phyloP scores from a whole-genome alignment of 2,113 vertebrate genomes.

The Eudorcas thomsonii region DNA sequence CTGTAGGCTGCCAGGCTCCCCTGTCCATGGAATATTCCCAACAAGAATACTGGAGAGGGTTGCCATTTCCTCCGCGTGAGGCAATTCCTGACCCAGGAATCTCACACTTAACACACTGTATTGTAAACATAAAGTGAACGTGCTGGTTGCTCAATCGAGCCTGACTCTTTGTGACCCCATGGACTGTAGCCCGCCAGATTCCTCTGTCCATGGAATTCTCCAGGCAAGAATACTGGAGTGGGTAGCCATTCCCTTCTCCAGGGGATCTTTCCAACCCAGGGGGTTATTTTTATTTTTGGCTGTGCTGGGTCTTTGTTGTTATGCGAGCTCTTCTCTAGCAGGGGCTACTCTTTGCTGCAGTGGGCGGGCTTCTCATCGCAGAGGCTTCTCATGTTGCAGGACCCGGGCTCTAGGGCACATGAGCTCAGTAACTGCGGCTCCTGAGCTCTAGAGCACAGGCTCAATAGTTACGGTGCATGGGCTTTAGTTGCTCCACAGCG shows the following conservation, averaged over 20 bases:
- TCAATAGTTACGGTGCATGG: background rate
- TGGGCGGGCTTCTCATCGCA: background rate
- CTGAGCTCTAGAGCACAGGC: background rate
- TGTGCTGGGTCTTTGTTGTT: background rate
- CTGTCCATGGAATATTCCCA: background rate
- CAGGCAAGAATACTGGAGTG: background rate
- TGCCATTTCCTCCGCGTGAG: background rate
- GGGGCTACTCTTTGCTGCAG: background rate
- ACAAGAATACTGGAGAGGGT: background rate
- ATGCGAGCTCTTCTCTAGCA: background rate
- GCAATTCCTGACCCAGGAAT: background rate
- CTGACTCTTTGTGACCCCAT: background rate
- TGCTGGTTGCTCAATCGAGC: background rate
- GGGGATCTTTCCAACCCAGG: background rate
- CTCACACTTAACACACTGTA: background rate
- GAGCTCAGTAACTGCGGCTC: background rate
- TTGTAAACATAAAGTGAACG: background rate
- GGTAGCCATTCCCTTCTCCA: background rate
- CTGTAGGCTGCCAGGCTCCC: background rate
- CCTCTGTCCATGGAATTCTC: background rate
- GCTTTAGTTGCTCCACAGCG: background rate
- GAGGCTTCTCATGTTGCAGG: background rate
- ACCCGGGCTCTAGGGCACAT: background rate
- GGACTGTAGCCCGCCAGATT: background rate
- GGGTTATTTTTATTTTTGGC: background rate